These are phyloP conservation scores for Crioceris asparagi DNA, from an alignment of 2,888 invertebrate species.

Conservation along the genomic window DNA sequence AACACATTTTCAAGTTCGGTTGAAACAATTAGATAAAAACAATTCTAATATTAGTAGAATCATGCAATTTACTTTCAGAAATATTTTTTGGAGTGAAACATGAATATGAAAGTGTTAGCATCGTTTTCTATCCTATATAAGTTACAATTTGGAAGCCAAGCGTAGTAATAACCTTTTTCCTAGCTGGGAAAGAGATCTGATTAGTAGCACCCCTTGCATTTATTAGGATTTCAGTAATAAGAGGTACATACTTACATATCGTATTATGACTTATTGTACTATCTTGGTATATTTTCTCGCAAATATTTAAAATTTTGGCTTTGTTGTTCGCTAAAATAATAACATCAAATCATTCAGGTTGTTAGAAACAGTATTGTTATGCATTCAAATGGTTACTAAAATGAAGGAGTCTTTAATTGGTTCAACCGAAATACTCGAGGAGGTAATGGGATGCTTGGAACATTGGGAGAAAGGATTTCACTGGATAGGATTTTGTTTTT, in stretches of 20 bases:
- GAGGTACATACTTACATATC: constrained; percentile 20
- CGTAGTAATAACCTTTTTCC: too few relatives aligned
- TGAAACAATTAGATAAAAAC: constrained; percentile 7
- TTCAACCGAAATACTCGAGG: constrained; percentile 14
- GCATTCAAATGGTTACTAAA: constrained; percentile 9
- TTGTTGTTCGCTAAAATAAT: constrained; percentile 18
- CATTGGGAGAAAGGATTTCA: constrained; percentile 13
- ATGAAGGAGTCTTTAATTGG: constrained; percentile 19
- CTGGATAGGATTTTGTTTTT: too few relatives aligned
- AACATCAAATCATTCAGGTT: background rate
- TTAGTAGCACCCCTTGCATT: too few relatives aligned
- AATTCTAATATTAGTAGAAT: constrained; percentile 2
- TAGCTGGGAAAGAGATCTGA: too few relatives aligned
- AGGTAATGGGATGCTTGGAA: background rate
- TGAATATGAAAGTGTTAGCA: too few relatives aligned
- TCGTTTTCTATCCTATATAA: too few relatives aligned
- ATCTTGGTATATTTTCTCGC: constrained; percentile 19
- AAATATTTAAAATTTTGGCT: constrained; percentile 17
- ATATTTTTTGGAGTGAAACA: too few relatives aligned
- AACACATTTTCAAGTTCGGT: constrained; percentile 12
- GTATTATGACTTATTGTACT: constrained; percentile 14
- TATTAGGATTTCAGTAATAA: too few relatives aligned
- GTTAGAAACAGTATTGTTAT: background rate
- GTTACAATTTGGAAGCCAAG: too few relatives aligned
- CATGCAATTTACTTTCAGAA: too few relatives aligned